phyloP scores from a whole-genome alignment of 2,888 invertebrate genomes.

The Synanthedon myopaeformis region DNA sequence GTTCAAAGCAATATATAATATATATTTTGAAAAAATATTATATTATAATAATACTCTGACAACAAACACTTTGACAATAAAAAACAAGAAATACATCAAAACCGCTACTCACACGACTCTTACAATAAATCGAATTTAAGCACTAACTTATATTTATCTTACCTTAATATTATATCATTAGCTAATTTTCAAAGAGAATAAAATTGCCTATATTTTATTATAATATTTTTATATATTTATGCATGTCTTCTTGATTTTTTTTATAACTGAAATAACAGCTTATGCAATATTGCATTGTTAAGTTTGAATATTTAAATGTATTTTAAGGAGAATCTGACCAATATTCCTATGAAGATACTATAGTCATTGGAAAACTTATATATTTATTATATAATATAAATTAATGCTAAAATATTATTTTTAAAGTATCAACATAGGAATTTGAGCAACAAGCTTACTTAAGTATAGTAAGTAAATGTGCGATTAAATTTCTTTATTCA shows the following conservation, averaged over 20 bases:
- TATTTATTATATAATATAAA: too few relatives aligned
- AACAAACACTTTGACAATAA: slow-evolving; percentile 17
- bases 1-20: slow-evolving; percentile 33
- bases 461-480: too few relatives aligned
- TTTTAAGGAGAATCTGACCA: background rate
- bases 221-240: background rate
- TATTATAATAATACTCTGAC: slow-evolving; percentile 14
- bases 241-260: background rate
- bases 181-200: slow-evolving; percentile 23
- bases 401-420: background rate
- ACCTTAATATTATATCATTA: slow-evolving; percentile 10
- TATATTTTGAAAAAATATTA: slow-evolving; percentile 13
- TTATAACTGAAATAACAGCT: too few relatives aligned
- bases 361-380: too few relatives aligned
- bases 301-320: background rate
- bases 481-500: background rate
- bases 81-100: slow-evolving; percentile 20
- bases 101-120: slow-evolving; percentile 2
- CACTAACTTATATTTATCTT: slow-evolving; percentile 21
- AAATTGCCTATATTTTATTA: slow-evolving; percentile 8
- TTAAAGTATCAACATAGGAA: background rate
- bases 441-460: background rate
- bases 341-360: background rate
- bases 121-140: slow-evolving; percentile 28
- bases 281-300: too few relatives aligned